Evolutionary conservation across 2,888 invertebrate genomes (phyloP).

Genomic region (Thysanoteuthis rhombus): DNA sequence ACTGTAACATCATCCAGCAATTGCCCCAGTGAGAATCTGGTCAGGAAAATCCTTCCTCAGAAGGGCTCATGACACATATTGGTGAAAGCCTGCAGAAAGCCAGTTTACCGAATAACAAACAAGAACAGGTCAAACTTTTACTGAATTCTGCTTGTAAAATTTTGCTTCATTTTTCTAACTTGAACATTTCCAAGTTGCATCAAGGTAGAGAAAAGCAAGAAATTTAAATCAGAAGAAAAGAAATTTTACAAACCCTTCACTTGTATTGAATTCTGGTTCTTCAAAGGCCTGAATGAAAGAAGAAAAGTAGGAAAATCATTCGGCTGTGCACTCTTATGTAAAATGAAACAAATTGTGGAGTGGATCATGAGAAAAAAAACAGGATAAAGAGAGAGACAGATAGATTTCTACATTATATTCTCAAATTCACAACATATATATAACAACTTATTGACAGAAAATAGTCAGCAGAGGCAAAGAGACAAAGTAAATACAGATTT

Average conservation of each 20-base stretch:
- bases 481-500: no score
- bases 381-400: neutral
- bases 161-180: neutral
- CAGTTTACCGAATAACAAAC: no score
- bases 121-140: neutral
- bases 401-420: no score
- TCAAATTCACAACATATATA: no score
- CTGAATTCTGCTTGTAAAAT: neutral
- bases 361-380: neutral
- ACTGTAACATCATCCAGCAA: no score
- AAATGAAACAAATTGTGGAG: neutral
- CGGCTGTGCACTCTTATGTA: neutral
- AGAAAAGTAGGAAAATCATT: neutral
- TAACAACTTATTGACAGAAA: no score
- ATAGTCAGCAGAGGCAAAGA: no score
- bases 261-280: slow-evolving; percentile 80
- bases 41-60: no score
- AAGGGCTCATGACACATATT: no score
- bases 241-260: slow-evolving; percentile 66
- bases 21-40: no score
- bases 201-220: neutral
- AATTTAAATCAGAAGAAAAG: neutral
- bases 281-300: slow-evolving; percentile 76
- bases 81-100: no score
- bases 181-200: neutral